Evolutionary conservation across 2,113 vertebrate species (phyloP).

Genomic region (Vimba vimba): DNA sequence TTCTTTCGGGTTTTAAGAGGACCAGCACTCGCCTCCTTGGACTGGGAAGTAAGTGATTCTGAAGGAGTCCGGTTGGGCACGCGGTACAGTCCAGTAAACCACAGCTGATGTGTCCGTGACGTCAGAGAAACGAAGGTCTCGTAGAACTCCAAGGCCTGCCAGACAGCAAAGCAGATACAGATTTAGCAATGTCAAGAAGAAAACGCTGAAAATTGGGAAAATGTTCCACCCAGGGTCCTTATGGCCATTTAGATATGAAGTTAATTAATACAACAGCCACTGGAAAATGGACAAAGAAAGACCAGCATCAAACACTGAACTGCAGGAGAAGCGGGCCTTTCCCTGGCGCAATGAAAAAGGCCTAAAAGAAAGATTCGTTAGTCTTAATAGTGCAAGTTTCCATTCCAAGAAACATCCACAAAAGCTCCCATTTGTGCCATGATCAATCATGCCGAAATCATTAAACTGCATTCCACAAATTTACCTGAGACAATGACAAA

Average conservation of each 20-base stretch:
- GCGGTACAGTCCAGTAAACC: conserved; percentile 84
- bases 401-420: not conserved
- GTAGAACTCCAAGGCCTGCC: conserved; percentile 84
- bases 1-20: not conserved
- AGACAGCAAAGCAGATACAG: not conserved
- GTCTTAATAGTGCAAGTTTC: not conserved
- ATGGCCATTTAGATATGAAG: not conserved
- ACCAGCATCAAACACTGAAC: not conserved
- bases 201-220: not conserved
- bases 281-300: not conserved
- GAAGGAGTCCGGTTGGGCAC: conserved; percentile 81
- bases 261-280: not conserved
- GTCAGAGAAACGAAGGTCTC: conserved; percentile 85
- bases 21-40: conserved; percentile 80
- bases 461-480: conserved; percentile 11
- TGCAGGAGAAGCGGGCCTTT: not conserved
- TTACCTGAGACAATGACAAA: conserved; percentile 2
- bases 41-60: conserved; percentile 82
- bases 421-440: not conserved
- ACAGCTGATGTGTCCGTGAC: conserved; percentile 84
- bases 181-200: not conserved
- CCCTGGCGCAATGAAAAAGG: conserved; percentile 16
- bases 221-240: not conserved
- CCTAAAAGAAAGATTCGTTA: conserved; percentile 38
- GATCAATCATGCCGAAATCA: conserved; percentile 28